Evolutionary conservation across 2,113 vertebrate species (phyloP).

Genomic region (Caloenas nicobarica): DNA sequence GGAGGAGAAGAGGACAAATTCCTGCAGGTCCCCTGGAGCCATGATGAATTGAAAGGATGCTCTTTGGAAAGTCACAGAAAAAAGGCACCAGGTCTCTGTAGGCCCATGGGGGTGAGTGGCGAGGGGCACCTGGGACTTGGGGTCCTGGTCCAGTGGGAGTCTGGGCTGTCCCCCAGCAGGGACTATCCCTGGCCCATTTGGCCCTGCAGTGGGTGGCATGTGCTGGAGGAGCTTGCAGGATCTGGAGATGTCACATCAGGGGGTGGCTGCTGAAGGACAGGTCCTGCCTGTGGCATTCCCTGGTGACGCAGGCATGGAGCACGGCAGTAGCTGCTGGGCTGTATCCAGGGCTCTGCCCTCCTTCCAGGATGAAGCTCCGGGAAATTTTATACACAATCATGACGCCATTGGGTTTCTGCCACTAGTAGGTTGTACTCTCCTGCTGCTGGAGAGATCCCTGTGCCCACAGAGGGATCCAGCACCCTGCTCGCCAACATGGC

Average conservation of each 20-base stretch:
- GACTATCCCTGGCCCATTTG: rapidly evolving
- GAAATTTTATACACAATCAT: not conserved
- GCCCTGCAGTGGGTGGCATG: rapidly evolving
- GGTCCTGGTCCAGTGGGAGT: rapidly evolving
- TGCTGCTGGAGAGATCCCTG: not conserved
- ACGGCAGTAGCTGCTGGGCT: not conserved
- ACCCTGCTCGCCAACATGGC: not conserved
- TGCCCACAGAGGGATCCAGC: rapidly evolving
- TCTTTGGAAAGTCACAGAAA: not conserved
- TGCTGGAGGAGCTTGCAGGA: not conserved
- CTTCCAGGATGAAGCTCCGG: not conserved
- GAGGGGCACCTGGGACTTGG: not conserved
- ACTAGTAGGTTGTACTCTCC: not conserved
- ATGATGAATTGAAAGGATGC: not conserved
- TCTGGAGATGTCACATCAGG: not conserved
- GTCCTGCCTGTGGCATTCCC: not conserved
- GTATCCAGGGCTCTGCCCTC: not conserved
- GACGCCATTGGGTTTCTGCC: not conserved
- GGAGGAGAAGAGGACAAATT: not conserved
- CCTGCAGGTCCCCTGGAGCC: not conserved
- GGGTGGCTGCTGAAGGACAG: not conserved
- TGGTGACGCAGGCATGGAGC: rapidly evolving
- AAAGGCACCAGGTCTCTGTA: not conserved
- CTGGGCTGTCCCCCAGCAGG: not conserved
- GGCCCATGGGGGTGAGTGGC: rapidly evolving